These are phyloP conservation scores for Theocolax elegans DNA, from an alignment of 1,140 invertebrate species.

Conservation along the genomic window DNA sequence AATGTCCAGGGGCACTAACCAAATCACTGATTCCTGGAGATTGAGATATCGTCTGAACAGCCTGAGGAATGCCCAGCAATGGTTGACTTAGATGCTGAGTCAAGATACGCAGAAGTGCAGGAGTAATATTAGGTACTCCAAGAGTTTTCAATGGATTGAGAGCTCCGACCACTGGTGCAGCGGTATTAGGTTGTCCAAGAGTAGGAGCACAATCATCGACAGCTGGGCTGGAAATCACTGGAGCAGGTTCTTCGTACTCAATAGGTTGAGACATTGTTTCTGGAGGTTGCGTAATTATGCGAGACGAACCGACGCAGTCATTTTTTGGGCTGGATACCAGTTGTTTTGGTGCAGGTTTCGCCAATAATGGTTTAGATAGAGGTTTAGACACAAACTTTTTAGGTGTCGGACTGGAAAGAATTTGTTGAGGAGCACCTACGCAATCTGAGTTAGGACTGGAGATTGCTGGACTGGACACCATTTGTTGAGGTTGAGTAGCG, in stretches of 20 bases:
- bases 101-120: slow-evolving; percentile 13
- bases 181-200: background rate
- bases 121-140: background rate
- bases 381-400: background rate
- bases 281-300: slow-evolving; percentile 23
- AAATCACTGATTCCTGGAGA: slow-evolving; percentile 8
- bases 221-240: no score
- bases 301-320: slow-evolving; percentile 1
- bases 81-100: background rate
- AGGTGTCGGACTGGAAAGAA: background rate
- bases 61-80: slow-evolving; percentile 21
- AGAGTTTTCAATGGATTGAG: background rate
- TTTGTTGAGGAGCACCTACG: no score
- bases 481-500: background rate
- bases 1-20: slow-evolving; percentile 18
- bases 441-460: no score
- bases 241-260: background rate
- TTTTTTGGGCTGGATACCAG: background rate
- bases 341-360: background rate
- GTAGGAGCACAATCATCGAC: background rate
- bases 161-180: slow-evolving; percentile 1
- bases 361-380: background rate
- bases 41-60: slow-evolving; percentile 1
- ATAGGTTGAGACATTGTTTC: background rate
- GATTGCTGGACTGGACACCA: background rate